These are phyloP conservation scores for Tyto alba DNA, from an alignment of 2,113 vertebrate genomes.

Conservation along the genomic window DNA sequence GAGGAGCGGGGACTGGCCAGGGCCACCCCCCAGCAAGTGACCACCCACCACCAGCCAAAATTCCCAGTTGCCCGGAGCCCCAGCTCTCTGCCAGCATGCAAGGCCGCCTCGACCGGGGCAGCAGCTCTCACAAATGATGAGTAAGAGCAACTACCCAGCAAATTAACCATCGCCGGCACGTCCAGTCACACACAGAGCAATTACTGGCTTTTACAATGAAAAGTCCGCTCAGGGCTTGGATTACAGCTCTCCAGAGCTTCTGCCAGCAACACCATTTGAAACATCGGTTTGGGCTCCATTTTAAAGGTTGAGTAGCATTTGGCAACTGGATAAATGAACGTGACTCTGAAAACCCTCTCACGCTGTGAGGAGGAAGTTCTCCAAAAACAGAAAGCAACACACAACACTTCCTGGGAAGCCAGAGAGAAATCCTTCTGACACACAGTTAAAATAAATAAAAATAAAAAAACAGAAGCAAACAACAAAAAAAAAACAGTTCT, in stretches of 20 bases:
- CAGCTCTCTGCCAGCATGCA: no score
- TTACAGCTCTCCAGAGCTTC: neutral
- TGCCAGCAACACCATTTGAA: neutral
- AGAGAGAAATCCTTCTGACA: neutral
- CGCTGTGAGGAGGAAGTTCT: neutral
- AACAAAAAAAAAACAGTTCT: neutral
- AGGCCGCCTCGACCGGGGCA: neutral
- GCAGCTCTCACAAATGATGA: neutral
- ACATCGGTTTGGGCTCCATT: neutral
- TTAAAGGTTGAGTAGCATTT: neutral
- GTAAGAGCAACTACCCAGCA: neutral
- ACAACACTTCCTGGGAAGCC: neutral
- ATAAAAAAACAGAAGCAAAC: neutral
- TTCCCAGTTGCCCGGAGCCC: no score
- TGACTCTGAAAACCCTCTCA: neutral
- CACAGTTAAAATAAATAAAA: neutral
- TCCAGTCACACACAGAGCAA: neutral
- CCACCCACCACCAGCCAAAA: neutral
- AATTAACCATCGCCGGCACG: neutral
- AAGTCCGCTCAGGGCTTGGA: neutral
- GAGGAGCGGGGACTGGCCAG: neutral
- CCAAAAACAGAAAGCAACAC: rapidly evolving
- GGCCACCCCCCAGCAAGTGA: rapidly evolving
- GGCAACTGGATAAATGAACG: neutral
- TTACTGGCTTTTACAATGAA: neutral